Conservation (phyloP, 2,113 vertebrate species). For the Felis chaus region DNA sequence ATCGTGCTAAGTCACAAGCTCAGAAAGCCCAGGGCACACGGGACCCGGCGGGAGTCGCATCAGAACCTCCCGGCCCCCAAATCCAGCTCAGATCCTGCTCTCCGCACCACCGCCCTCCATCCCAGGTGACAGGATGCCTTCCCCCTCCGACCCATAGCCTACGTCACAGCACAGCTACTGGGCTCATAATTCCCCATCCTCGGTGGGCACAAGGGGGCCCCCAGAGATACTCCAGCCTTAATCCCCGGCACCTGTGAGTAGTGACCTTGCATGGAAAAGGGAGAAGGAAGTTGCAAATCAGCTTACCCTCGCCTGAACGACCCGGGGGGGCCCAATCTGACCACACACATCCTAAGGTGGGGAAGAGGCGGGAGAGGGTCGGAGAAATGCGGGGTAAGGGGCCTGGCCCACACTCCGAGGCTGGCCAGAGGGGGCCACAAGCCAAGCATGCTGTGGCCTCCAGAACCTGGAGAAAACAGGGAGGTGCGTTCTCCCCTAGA, state of each 20-base stretch:
- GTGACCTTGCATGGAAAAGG: not conserved
- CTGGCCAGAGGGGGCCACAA: accelerated
- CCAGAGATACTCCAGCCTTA: not conserved
- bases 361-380: not conserved
- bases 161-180: accelerated
- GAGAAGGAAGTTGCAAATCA: not conserved
- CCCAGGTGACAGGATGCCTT: not conserved
- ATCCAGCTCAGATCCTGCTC: not conserved
- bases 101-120: accelerated
- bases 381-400: accelerated
- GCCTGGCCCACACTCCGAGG: not conserved
- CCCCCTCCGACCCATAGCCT: not conserved
- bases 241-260: not conserved
- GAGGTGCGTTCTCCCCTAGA: accelerated
- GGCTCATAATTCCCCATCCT: not conserved
- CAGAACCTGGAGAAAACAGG: not conserved
- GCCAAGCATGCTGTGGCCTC: accelerated
- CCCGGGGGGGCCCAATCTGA: too few species aligned
- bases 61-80: too few species aligned
- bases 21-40: not conserved
- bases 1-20: accelerated
- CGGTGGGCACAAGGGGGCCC: not conserved
- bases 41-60: accelerated
- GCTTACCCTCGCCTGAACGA: not conserved
- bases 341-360: not conserved